These are phyloP conservation scores for Aramus guarauna DNA, from an alignment of 2,113 vertebrate species.

Conservation along the genomic window DNA sequence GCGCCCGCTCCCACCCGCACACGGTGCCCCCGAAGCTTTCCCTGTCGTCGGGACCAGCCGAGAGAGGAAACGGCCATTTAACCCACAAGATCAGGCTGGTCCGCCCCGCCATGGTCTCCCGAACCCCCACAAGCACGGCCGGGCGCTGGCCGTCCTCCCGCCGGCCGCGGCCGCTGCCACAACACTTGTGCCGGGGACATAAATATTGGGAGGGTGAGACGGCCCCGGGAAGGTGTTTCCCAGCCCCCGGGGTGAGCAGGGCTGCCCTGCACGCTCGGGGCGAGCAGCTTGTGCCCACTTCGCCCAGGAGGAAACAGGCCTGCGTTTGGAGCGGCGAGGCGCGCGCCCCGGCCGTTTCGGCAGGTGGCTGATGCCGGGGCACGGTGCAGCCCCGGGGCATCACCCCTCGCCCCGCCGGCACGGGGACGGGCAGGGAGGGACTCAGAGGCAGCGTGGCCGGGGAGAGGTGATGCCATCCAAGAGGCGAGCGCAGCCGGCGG, in stretches of 20 bases:
- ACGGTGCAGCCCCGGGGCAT: fast-evolving
- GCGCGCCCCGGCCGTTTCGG: fast-evolving
- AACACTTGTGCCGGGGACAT: neutral
- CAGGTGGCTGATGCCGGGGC: neutral
- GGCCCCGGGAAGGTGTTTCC: neutral
- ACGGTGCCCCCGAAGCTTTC: neutral
- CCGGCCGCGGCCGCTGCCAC: neutral
- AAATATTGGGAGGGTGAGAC: neutral
- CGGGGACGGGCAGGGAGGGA: neutral
- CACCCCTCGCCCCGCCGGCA: fast-evolving
- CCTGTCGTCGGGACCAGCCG: fast-evolving
- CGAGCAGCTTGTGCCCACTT: fast-evolving
- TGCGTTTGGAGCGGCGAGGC: neutral
- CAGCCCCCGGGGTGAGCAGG: neutral
- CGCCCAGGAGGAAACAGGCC: neutral
- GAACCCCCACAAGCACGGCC: neutral
- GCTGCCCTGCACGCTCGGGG: fast-evolving
- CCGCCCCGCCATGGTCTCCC: neutral
- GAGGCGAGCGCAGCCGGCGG: fast-evolving
- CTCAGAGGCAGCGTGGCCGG: fast-evolving
- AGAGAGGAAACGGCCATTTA: neutral
- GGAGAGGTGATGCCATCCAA: fast-evolving
- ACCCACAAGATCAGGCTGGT: neutral
- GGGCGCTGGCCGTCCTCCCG: fast-evolving
- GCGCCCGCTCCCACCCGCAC: neutral